A percentile compares a stretch with the other conserved stretches of the same genome.
Evolutionary conservation across 2,888 invertebrate species (phyloP).

Genomic region (Eustalomyia histrio): DNA sequence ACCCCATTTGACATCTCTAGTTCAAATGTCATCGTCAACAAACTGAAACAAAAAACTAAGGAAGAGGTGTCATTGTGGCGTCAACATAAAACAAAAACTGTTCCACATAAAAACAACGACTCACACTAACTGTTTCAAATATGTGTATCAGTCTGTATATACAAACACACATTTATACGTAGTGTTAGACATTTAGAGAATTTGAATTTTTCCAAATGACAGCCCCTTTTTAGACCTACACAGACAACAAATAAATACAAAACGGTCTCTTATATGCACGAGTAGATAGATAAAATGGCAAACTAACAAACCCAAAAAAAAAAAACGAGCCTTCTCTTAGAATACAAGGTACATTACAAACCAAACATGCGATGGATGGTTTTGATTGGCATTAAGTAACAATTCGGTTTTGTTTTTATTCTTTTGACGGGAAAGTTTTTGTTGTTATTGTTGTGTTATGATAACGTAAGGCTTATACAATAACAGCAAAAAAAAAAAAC

Average conservation of each 20-base stretch:
- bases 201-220: neutral
- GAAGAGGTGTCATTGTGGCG: conserved; percentile 1
- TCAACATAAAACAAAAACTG: neutral
- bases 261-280: conserved; percentile 40
- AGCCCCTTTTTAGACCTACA: conserved; percentile 6
- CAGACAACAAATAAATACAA: conserved; percentile 31
- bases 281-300: conserved; percentile 51
- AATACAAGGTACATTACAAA: conserved; percentile 22
- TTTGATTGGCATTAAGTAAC: conserved; percentile 68
- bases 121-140: neutral
- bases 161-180: neutral
- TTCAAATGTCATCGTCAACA: neutral
- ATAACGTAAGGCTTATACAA: conserved; percentile 36
- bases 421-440: conserved; percentile 43
- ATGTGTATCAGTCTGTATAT: neutral
- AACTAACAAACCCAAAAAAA: too few species aligned
- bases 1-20: neutral
- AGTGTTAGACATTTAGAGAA: too few species aligned
- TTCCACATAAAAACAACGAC: neutral
- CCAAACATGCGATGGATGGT: conserved; percentile 55
- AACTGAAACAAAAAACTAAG: neutral
- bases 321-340: neutral
- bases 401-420: conserved; percentile 34
- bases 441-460: neutral
- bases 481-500: neutral